Evolutionary conservation across 2,797 vertebrate genomes (phyloP).

Genomic region (Sternotherus odoratus): DNA sequence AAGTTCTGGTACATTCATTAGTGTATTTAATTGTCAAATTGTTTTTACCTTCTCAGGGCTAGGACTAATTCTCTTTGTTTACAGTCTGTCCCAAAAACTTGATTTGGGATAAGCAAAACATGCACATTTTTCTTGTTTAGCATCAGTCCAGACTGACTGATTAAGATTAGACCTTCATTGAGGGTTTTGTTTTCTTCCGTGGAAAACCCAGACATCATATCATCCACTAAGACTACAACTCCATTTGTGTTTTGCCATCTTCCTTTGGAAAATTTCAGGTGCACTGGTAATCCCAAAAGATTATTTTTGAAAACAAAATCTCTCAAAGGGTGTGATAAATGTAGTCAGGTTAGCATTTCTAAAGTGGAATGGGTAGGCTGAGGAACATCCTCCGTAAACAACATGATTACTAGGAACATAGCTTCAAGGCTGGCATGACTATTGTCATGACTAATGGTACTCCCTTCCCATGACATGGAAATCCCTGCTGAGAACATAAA

Average conservation of each 20-base stretch:
- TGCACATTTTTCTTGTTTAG: background rate
- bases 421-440: background rate
- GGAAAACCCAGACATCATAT: background rate
- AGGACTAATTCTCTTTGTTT: background rate
- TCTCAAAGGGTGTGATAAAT: background rate
- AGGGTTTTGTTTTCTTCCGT: background rate
- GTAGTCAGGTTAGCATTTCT: background rate
- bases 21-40: background rate
- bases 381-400: background rate
- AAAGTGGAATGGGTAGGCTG: background rate
- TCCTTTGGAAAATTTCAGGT: background rate
- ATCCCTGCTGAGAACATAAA: background rate
- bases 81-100: background rate
- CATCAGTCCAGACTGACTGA: background rate
- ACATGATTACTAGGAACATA: too few species aligned
- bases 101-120: background rate
- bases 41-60: background rate
- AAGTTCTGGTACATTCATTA: background rate
- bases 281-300: background rate
- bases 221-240: background rate
- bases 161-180: background rate
- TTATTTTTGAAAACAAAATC: background rate
- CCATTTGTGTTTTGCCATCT: background rate
- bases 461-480: background rate
- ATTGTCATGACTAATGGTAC: background rate